Percentiles rank a stretch among this genome's conserved stretches.
phyloP scores from a whole-genome alignment of 1,140 invertebrate species.

The Cylas formicarius region DNA sequence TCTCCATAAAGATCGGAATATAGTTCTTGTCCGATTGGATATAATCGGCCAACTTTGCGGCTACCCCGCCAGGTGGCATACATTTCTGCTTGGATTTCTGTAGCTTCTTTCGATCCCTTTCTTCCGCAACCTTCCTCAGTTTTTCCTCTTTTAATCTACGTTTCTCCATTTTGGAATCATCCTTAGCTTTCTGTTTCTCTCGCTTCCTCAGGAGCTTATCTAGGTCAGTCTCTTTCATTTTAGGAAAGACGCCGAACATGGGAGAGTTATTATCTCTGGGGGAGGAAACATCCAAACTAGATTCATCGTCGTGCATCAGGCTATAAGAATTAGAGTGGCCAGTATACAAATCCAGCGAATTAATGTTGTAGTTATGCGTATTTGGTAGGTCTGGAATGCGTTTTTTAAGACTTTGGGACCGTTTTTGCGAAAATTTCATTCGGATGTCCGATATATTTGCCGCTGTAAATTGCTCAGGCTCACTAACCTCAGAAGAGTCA shows the following conservation, averaged over 20 bases:
- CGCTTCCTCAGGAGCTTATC: constrained; percentile 59
- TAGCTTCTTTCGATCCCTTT: constrained; percentile 68
- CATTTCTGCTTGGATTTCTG: constrained; percentile 49
- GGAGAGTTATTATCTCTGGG: constrained; percentile 63
- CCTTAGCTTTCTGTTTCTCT: constrained; percentile 68
- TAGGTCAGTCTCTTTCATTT: constrained; percentile 52
- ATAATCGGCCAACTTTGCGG: constrained; percentile 44
- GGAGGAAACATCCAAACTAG: constrained; percentile 59
- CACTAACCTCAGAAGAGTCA: constrained; percentile 48
- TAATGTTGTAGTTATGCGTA: constrained; percentile 37
- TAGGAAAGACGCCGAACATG: constrained; percentile 56
- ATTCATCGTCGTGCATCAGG: constrained; percentile 57
- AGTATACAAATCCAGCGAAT: constrained; percentile 37
- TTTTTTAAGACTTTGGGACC: constrained; percentile 41
- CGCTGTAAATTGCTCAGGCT: constrained; percentile 39
- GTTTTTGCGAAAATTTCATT: constrained; percentile 37
- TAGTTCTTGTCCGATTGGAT: constrained; percentile 70
- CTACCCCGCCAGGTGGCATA: constrained; percentile 44
- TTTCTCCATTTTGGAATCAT: constrained; percentile 72
- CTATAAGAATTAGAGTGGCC: constrained; percentile 40
- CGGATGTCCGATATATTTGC: constrained; percentile 27
- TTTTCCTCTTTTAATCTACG: constrained; percentile 66
- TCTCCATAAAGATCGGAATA: constrained; percentile 87
- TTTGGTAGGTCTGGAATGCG: constrained; percentile 38
- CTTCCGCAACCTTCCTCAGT: constrained; percentile 60